Percentiles rank a stretch among this genome's conserved stretches.
Evolutionary conservation across 2,888 invertebrate genomes (phyloP).

Genomic region (Dinocampus coccinellae): DNA sequence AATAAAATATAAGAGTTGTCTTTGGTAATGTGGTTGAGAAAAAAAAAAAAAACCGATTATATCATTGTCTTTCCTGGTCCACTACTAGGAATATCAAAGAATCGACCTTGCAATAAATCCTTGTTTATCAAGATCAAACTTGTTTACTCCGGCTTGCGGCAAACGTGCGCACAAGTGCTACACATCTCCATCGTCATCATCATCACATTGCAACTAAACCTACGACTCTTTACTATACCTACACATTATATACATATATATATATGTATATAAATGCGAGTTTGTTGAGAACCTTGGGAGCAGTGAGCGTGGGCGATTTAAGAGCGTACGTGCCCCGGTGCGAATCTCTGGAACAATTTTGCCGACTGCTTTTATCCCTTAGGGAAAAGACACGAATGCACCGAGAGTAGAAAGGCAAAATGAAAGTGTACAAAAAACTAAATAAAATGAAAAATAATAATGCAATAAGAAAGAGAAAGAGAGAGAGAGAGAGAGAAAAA

Average conservation of each 20-base stretch:
- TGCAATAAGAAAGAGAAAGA: background rate
- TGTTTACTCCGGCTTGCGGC: conserved; percentile 40
- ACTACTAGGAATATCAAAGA: background rate
- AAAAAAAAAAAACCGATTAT: background rate
- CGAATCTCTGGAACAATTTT: conserved; percentile 35
- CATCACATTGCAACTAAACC: background rate
- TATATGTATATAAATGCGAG: background rate
- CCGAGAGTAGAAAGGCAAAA: background rate
- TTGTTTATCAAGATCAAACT: conserved; percentile 51
- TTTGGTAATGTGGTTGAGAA: background rate
- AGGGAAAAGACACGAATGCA: background rate
- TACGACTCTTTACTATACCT: background rate
- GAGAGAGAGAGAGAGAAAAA: background rate
- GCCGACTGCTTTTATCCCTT: conserved; percentile 31
- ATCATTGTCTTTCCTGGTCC: background rate
- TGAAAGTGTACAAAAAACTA: conserved; percentile 6
- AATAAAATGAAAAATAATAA: background rate
- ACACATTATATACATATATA: background rate
- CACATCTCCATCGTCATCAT: conserved; percentile 43
- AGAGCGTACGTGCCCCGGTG: conserved; percentile 38
- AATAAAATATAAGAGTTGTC: too few relatives aligned
- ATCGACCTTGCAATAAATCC: conserved; percentile 51
- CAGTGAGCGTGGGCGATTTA: conserved; percentile 36
- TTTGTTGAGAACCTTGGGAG: conserved; percentile 24
- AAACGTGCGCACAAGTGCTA: conserved; percentile 42